These are phyloP conservation scores for Blastomussa wellsi DNA, from an alignment of 92 coral and sea anemone species.

Conservation along the genomic window DNA sequence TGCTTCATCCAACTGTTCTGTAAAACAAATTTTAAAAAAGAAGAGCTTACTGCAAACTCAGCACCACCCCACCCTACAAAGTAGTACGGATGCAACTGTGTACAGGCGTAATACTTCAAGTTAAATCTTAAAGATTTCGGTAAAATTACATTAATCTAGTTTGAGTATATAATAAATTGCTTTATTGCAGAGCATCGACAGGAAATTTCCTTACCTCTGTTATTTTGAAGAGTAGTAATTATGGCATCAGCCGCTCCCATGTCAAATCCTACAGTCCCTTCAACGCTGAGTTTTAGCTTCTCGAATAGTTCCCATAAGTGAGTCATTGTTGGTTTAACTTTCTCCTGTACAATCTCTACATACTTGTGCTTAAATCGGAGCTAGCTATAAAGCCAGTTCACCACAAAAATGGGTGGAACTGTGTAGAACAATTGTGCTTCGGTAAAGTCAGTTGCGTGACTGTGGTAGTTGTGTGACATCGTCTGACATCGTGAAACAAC, in stretches of 20 bases:
- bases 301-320: constrained; percentile 21
- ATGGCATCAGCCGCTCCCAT: constrained; percentile 19
- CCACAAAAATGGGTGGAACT: neutral
- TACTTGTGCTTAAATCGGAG: neutral
- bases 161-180: neutral
- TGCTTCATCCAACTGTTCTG: constrained; percentile 57
- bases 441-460: neutral
- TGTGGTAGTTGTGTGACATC: neutral
- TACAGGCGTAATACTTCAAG: neutral
- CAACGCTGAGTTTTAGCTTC: constrained; percentile 21
- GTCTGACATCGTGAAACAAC: neutral
- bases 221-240: constrained; percentile 8
- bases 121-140: neutral
- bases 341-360: neutral
- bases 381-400: neutral
- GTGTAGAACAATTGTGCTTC: neutral
- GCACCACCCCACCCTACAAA: constrained; percentile 12
- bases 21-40: neutral
- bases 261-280: constrained; percentile 16
- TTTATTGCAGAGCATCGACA: neutral
- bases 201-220: constrained; percentile 11
- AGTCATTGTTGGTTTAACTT: constrained; percentile 7
- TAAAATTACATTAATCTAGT: neutral
- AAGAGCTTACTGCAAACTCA: neutral
- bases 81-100: neutral